Percentiles rank a stretch among this genome's conserved stretches.
These are phyloP conservation scores for Zapornia atra DNA, from an alignment of 2,113 vertebrate species.

Conservation along the genomic window DNA sequence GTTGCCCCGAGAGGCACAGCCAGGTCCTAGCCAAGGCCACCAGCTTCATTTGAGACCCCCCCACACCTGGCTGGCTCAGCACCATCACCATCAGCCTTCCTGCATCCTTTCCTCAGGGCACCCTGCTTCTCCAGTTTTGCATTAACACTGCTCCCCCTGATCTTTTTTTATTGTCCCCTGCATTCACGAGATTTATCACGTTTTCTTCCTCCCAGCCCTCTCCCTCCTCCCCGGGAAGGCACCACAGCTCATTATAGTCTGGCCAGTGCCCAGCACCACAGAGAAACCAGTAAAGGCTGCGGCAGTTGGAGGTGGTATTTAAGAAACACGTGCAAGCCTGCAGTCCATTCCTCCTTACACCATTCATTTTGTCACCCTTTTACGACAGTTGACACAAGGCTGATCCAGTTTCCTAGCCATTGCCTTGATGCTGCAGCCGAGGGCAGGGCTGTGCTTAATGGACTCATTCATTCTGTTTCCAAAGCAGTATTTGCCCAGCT, in stretches of 20 bases:
- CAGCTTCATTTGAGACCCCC: neutral
- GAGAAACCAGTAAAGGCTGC: neutral
- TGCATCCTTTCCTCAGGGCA: neutral
- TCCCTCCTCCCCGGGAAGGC: neutral
- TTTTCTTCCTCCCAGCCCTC: neutral
- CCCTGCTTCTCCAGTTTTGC: neutral
- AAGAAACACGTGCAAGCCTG: neutral
- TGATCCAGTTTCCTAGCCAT: neutral
- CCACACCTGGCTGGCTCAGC: fast-evolving
- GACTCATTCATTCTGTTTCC: neutral
- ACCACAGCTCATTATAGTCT: fast-evolving
- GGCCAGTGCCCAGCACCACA: fast-evolving
- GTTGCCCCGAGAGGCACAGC: neutral
- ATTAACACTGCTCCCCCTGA: neutral
- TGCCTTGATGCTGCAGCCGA: neutral
- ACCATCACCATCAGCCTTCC: neutral
- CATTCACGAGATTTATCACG: neutral
- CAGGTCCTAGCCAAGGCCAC: neutral
- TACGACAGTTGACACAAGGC: neutral
- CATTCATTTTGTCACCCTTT: neutral
- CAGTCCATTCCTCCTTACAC: neutral
- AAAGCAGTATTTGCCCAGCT: neutral
- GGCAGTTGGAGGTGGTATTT: neutral
- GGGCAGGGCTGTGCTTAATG: neutral
- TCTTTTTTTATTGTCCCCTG: neutral